Evolutionary conservation across 2,113 vertebrate species (phyloP).

Genomic region (Miniopterus natalensis): DNA sequence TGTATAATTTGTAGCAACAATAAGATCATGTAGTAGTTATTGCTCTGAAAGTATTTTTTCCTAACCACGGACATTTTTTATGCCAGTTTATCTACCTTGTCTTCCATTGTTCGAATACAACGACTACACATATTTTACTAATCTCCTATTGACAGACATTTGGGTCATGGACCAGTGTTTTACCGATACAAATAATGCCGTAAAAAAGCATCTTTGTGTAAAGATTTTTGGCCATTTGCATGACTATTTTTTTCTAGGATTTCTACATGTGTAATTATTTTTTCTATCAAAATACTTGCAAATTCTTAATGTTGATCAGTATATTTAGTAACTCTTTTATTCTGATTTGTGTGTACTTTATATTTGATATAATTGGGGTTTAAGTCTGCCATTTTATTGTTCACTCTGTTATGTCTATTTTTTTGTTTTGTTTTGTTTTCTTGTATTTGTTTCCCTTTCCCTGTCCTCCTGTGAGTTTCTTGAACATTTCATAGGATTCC

Average conservation of each 20-base stretch:
- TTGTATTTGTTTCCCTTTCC: background rate
- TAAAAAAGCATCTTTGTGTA: background rate
- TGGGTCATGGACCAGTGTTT: background rate
- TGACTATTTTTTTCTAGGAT: background rate
- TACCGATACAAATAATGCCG: background rate
- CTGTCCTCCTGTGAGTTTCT: background rate
- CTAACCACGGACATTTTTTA: background rate
- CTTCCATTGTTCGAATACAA: background rate
- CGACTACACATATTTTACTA: background rate
- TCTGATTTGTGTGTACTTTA: constrained; percentile 5
- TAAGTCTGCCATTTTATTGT: background rate
- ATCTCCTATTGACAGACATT: background rate
- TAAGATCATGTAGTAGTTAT: background rate
- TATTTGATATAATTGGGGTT: background rate
- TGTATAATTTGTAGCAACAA: background rate
- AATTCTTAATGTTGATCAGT: background rate
- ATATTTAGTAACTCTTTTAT: background rate
- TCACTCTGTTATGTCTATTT: background rate
- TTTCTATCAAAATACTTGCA: background rate
- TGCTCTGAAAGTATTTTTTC: background rate
- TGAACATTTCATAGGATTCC: background rate
- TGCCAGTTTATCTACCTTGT: background rate
- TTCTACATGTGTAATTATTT: background rate
- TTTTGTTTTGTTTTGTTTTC: background rate
- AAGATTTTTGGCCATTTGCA: background rate